Conservation (phyloP, 2,888 invertebrate genomes). For the Allacma fusca region DNA sequence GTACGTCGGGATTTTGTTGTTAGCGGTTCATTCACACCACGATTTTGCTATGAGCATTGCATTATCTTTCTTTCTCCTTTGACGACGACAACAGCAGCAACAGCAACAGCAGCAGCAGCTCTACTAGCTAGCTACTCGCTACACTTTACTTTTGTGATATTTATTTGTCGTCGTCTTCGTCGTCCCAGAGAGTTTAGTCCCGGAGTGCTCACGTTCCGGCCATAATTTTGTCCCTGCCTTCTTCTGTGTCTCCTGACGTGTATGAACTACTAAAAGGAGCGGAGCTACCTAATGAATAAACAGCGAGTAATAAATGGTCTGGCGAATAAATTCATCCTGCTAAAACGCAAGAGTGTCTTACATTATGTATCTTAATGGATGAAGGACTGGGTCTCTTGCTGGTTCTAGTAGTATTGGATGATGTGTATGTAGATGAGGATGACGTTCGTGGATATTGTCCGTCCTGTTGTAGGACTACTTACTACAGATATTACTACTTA, state of each 20-base stretch:
- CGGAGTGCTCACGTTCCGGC: conserved; percentile 12
- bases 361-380: no score
- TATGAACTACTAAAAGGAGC: conserved; percentile 20
- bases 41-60: neutral
- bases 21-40: conserved; percentile 16
- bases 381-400: no score
- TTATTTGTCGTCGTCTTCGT: conserved; percentile 2
- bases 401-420: no score
- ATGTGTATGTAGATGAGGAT: no score
- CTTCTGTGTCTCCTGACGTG: neutral
- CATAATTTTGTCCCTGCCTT: conserved; percentile 18
- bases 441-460: no score
- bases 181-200: neutral
- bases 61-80: neutral
- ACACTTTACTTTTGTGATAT: neutral
- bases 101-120: neutral
- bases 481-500: no score
- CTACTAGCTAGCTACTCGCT: neutral
- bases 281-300: conserved; percentile 24
- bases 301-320: conserved; percentile 21
- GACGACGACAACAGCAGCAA: no score
- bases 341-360: neutral
- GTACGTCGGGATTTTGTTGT: conserved; percentile 1
- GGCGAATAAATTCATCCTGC: neutral
- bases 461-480: no score